Conservation (phyloP, 2,113 vertebrate genomes). For the Crotalus helleri region DNA sequence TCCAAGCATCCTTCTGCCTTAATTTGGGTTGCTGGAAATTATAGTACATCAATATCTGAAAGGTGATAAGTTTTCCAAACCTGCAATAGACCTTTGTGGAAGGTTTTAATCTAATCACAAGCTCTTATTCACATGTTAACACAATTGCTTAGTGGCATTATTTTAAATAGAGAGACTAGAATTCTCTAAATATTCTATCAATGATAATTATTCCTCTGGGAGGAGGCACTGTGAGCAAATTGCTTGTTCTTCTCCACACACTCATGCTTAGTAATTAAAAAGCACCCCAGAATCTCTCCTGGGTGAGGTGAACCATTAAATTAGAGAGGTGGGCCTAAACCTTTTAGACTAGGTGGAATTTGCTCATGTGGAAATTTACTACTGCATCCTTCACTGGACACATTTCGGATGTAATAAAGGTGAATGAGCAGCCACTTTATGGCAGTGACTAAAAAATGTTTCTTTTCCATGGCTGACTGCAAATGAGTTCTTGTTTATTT, state of each 20-base stretch:
- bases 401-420: conserved; percentile 25
- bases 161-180: not conserved
- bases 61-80: not conserved
- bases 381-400: conserved; percentile 24
- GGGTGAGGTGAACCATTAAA: conserved; percentile 46
- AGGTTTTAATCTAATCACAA: not conserved
- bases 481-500: conserved; percentile 5
- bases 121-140: not conserved
- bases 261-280: conserved; percentile 47
- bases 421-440: conserved; percentile 7
- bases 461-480: conserved; percentile 24
- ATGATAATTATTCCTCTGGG: conserved; percentile 8
- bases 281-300: conserved; percentile 36
- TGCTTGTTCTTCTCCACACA: conserved; percentile 9
- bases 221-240: not conserved
- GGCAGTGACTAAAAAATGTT: conserved; percentile 35
- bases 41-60: not conserved
- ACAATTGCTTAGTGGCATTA: not conserved
- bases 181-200: not conserved
- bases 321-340: conserved; percentile 27
- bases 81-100: not conserved
- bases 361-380: conserved; percentile 51
- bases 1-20: not conserved
- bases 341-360: conserved; percentile 20
- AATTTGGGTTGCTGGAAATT: too few relatives aligned